Evolutionary conservation across 1,140 invertebrate species (phyloP).

Genomic region (Theocolax elegans): DNA sequence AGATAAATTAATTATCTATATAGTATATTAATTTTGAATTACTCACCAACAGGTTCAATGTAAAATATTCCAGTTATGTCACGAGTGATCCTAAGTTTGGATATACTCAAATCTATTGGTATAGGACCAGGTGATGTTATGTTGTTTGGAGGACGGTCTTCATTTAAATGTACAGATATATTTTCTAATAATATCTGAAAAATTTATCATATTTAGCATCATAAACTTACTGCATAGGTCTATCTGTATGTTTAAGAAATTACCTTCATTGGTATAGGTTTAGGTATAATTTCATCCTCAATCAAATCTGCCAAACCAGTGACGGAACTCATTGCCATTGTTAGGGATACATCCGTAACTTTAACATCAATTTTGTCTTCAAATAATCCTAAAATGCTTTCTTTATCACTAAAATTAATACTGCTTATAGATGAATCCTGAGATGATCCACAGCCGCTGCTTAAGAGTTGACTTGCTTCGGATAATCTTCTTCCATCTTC

Average conservation of each 20-base stretch:
- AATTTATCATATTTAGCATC: neutral
- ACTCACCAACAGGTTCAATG: conserved; percentile 72
- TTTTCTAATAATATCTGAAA: conserved; percentile 76
- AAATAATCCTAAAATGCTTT: conserved; percentile 57
- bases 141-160: conserved; percentile 83
- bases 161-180: conserved; percentile 76
- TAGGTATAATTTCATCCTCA: conserved; percentile 85
- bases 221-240: too few relatives aligned
- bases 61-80: conserved; percentile 78
- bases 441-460: conserved; percentile 21
- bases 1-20: conserved; percentile 35
- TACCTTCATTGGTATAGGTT: conserved; percentile 83
- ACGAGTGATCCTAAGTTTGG: conserved; percentile 75
- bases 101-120: conserved; percentile 81
- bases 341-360: conserved; percentile 75
- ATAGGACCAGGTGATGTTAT: conserved; percentile 85
- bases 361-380: conserved; percentile 71
- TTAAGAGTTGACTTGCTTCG: conserved; percentile 50
- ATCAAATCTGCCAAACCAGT: conserved; percentile 82
- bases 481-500: conserved; percentile 61
- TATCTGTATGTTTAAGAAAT: conserved; percentile 15
- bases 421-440: conserved; percentile 31
- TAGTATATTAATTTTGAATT: conserved; percentile 5
- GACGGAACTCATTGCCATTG: conserved; percentile 83
- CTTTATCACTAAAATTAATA: conserved; percentile 58